These are phyloP conservation scores for Carassius gibelio DNA, from an alignment of 2,113 vertebrate genomes.

Conservation along the genomic window DNA sequence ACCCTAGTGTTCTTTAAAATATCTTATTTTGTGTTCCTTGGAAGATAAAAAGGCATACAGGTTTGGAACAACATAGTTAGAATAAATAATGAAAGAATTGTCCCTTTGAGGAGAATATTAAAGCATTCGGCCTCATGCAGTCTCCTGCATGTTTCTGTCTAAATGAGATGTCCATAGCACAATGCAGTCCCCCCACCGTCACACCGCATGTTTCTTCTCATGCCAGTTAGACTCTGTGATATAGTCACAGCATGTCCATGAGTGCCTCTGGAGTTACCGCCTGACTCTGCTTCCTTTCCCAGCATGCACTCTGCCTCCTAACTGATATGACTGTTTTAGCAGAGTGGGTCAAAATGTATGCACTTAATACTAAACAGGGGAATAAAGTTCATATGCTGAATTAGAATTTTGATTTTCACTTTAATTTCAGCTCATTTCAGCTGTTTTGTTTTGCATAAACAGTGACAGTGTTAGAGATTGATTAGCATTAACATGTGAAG, in stretches of 20 bases:
- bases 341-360: background rate
- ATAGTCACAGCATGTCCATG: conserved; percentile 85
- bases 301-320: conserved; percentile 38
- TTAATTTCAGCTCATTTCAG: background rate
- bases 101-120: background rate
- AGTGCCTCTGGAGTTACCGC: conserved; percentile 71
- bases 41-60: background rate
- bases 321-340: background rate
- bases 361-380: background rate
- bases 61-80: background rate
- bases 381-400: background rate
- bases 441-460: background rate
- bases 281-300: conserved; percentile 62
- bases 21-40: background rate
- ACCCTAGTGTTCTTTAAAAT: background rate
- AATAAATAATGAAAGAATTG: background rate
- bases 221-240: conserved; percentile 92
- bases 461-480: background rate
- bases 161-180: conserved; percentile 92
- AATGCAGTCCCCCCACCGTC: conserved; percentile 84
- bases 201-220: conserved; percentile 89
- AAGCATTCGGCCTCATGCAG: conserved; percentile 44
- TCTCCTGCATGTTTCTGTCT: conserved; percentile 79
- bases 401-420: background rate
- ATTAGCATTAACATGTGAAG: background rate